Base-by-base conservation (phyloP, 2,888 invertebrate species). In the Laspeyria flexula region DNA sequence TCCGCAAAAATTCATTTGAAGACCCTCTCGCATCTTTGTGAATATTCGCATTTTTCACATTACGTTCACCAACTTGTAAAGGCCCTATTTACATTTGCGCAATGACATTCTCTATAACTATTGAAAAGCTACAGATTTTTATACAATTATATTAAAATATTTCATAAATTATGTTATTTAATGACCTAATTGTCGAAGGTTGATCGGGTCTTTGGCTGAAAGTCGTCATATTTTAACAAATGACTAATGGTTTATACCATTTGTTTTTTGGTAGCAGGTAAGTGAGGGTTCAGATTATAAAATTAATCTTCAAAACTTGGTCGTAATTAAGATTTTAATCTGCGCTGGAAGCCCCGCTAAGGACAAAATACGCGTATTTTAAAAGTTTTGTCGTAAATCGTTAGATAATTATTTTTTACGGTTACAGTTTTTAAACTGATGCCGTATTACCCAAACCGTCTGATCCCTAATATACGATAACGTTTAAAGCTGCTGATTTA, bases 251-350 rank as follows among this genome's bases (percentile, higher is more conserved):
- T 11, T 51, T 48, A 72, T 68, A 55, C 52, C 40, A 73, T 73
- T 60, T 61, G 55, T 75, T 75, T 77, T 60, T 68, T 65, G 66
- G 65, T 55, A 62, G 58, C 70, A 79, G 69, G 71, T 72, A 69
- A 65, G 65, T 70, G 69, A 73, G 73, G 73, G 69, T 72, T 72
- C 74, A 83, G 80, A 83, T 87, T 85, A 84, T 80, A 79, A 83
- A 83, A 85, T 86, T 81, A 84, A 87, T 85, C 77, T 80, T 60
- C 68, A 75, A 81, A 88, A 88, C 77, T 88, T 85, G 67, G 74
- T 78, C 75, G 81, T 83, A 85, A 88, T 90, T 88, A 88, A 88
- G 86, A 88, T 89, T 88, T 85, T 85, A 87, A 90, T 90, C 87
- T 83, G 62, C 73, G 72, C 58, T 60, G 65, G 71, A 73, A 77